Conservation (phyloP, 92 coral and sea anemone genomes). For the Ricordea florida region DNA sequence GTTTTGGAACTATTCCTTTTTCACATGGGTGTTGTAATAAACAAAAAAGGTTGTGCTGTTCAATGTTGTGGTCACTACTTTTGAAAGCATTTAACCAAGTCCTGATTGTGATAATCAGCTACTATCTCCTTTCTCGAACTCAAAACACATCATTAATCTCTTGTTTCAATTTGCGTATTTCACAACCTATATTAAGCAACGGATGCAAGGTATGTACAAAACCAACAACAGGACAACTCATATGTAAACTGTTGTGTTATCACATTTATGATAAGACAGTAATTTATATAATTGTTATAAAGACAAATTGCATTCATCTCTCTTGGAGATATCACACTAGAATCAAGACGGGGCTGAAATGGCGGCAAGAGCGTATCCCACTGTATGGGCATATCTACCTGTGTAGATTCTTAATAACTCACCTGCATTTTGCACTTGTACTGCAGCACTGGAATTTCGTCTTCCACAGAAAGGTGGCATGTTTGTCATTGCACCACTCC, state of each 20-base stretch:
- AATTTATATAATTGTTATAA: too few species aligned
- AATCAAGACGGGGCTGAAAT: too few species aligned
- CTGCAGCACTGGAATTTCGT: slow-evolving; percentile 36
- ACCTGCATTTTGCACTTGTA: slow-evolving; percentile 27
- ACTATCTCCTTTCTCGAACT: neutral
- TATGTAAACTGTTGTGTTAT: neutral
- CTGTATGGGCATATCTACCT: too few species aligned
- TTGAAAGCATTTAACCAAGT: neutral
- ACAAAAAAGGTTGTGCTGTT: too few species aligned
- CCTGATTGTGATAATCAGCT: neutral
- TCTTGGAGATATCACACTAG: too few species aligned
- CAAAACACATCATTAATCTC: neutral
- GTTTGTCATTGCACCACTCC: slow-evolving; percentile 20
- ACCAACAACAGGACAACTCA: neutral
- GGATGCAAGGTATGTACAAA: neutral
- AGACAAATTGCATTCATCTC: too few species aligned
- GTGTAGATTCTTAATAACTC: too few species aligned
- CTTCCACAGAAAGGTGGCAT: slow-evolving; percentile 34
- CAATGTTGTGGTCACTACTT: too few species aligned
- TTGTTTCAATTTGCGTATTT: too few species aligned
- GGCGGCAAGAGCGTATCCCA: too few species aligned
- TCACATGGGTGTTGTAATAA: neutral
- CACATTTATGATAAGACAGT: too few species aligned
- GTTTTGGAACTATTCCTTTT: neutral
- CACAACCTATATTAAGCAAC: neutral